A percentile compares a stretch with the other conserved stretches of the same genome.
Conservation (phyloP, 2,113 vertebrate species). For the Lasiurus borealis region DNA sequence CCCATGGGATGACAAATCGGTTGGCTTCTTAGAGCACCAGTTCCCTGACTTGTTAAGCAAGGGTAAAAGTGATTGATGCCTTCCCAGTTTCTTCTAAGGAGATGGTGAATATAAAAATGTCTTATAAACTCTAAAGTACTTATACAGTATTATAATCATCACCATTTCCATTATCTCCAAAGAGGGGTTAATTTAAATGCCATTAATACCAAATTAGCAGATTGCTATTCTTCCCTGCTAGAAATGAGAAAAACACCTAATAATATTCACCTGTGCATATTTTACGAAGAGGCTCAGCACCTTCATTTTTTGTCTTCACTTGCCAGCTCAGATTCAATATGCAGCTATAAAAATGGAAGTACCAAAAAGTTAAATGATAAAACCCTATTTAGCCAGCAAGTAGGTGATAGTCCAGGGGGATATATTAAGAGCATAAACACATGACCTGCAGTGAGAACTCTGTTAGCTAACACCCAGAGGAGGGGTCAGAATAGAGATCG, state of each 20-base stretch:
- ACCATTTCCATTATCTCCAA: background rate
- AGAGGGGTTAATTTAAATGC: constrained; percentile 43
- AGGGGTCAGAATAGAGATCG: background rate
- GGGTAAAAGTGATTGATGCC: background rate
- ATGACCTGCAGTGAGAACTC: background rate
- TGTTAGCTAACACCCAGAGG: background rate
- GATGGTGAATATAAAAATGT: background rate
- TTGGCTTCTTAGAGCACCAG: background rate
- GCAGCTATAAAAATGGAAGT: constrained; percentile 2
- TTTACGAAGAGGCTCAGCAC: background rate
- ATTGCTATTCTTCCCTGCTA: background rate
- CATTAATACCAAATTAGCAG: background rate
- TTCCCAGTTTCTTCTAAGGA: background rate
- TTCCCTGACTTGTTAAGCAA: background rate
- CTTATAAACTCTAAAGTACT: background rate
- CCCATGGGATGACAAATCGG: background rate
- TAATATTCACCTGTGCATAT: background rate
- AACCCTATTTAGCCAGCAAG: background rate
- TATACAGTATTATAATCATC: background rate
- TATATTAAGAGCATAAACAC: background rate
- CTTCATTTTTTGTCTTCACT: background rate
- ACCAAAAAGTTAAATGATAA: background rate
- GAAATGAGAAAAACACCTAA: background rate
- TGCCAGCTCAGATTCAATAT: constrained; percentile 41
- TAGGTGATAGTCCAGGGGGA: background rate